These are phyloP conservation scores for Bimastos eiseni DNA, from an alignment of 2,888 invertebrate species.

Conservation along the genomic window DNA sequence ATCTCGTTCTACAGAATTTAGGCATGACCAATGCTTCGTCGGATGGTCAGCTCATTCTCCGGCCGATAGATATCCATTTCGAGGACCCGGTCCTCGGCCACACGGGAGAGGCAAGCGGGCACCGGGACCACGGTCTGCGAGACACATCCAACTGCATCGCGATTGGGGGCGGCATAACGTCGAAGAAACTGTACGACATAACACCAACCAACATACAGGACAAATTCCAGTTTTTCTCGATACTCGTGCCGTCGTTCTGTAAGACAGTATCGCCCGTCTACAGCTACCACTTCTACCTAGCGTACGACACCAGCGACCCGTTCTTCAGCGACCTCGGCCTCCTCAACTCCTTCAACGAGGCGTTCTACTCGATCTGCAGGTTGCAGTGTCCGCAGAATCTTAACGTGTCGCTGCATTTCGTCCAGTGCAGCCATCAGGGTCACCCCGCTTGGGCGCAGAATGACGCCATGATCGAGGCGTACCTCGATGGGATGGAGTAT, in stretches of 20 bases:
- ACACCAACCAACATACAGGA: slow-evolving; percentile 14
- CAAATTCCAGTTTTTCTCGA: slow-evolving; percentile 38
- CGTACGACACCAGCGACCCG: slow-evolving; percentile 39
- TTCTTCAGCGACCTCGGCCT: slow-evolving; percentile 30
- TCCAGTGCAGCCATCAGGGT: slow-evolving; percentile 40
- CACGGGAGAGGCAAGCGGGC: slow-evolving; percentile 30
- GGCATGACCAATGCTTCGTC: neutral
- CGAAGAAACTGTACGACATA: slow-evolving; percentile 25
- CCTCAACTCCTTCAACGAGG: slow-evolving; percentile 24
- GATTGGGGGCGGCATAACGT: slow-evolving; percentile 41
- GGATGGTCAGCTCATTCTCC: neutral
- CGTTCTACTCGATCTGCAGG: slow-evolving; percentile 23
- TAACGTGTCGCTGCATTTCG: slow-evolving; percentile 36
- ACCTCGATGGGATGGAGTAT: slow-evolving; percentile 41
- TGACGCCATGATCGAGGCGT: slow-evolving; percentile 47
- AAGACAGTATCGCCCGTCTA: slow-evolving; percentile 35
- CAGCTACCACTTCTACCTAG: slow-evolving; percentile 43
- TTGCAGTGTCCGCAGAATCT: slow-evolving; percentile 29
- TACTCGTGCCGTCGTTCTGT: slow-evolving; percentile 44
- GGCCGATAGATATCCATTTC: slow-evolving; percentile 24
- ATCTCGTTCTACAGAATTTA: neutral
- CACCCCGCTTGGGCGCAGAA: slow-evolving; percentile 48
- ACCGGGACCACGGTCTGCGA: neutral
- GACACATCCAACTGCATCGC: slow-evolving; percentile 32
- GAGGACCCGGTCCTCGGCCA: slow-evolving; percentile 29